phyloP scores from a whole-genome alignment of 2,797 vertebrate species.

The Tinamus major region DNA sequence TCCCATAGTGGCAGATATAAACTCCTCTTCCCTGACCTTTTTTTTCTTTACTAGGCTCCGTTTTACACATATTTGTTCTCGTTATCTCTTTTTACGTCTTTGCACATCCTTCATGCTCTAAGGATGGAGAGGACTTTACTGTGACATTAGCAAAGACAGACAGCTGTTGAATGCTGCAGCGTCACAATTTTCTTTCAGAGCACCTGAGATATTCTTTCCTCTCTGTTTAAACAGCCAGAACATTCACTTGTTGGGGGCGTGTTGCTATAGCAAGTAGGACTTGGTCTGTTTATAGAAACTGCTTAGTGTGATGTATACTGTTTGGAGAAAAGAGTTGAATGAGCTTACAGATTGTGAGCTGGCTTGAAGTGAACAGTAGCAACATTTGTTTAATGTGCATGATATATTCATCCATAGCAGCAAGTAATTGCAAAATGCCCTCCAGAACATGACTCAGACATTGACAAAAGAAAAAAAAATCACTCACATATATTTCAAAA shows the following conservation, averaged over 20 bases:
- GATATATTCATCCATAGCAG: slow-evolving; percentile 25
- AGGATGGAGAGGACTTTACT: not conserved
- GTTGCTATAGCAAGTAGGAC: slow-evolving; percentile 52
- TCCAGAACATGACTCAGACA: slow-evolving; percentile 30
- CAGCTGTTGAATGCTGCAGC: not conserved
- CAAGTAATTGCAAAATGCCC: slow-evolving; percentile 8
- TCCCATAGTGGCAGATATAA: not conserved
- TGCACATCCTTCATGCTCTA: not conserved
- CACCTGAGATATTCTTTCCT: not conserved
- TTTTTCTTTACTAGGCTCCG: not conserved
- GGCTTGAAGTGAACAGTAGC: slow-evolving; percentile 67
- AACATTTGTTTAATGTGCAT: slow-evolving; percentile 28
- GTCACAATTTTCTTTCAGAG: not conserved
- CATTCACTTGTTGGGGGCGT: slow-evolving; percentile 38
- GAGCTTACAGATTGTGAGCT: slow-evolving; percentile 36
- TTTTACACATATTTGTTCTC: not conserved
- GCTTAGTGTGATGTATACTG: slow-evolving; percentile 21
- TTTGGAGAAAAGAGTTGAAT: slow-evolving; percentile 55
- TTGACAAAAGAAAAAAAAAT: not conserved
- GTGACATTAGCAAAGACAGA: not conserved
- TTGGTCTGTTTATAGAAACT: slow-evolving; percentile 55
- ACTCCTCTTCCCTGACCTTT: not conserved
- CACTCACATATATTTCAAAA: not conserved
- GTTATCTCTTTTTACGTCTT: not conserved
- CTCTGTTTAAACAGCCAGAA: not conserved